These are phyloP conservation scores for Drosophila parthenogenetica DNA, from an alignment of 2,888 invertebrate genomes.

Conservation along the genomic window DNA sequence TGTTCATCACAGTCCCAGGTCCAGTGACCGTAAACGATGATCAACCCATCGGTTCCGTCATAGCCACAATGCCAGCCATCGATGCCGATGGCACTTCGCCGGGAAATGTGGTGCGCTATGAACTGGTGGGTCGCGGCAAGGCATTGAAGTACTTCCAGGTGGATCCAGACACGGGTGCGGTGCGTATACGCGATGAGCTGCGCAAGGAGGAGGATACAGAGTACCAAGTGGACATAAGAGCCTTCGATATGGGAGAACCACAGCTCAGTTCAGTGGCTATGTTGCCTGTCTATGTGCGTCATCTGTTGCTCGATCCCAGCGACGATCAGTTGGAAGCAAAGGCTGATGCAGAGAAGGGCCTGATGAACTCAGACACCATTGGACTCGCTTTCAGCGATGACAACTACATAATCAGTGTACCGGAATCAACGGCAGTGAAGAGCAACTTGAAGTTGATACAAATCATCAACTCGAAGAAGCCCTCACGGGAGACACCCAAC, in stretches of 20 bases:
- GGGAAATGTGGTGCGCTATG: conserved; percentile 92
- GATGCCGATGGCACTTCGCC: conserved; percentile 95
- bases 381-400: conserved; percentile 95
- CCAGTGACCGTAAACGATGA: conserved; percentile 94
- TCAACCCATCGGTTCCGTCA: conserved; percentile 91
- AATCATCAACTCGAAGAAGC: conserved; percentile 84
- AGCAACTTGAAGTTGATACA: conserved; percentile 84
- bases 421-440: conserved; percentile 87
- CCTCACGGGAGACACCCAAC: conserved; percentile 84
- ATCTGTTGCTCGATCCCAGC: conserved; percentile 90
- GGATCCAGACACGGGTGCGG: conserved; percentile 92
- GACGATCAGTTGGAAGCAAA: conserved; percentile 83
- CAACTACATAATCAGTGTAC: conserved; percentile 92
- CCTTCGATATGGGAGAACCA: conserved; percentile 94
- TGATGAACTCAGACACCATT: conserved; percentile 82
- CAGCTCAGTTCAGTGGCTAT: conserved; percentile 93
- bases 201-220: conserved; percentile 94
- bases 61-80: conserved; percentile 91
- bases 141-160: conserved; percentile 94
- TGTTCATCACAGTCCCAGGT: conserved; percentile 92
- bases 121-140: conserved; percentile 92
- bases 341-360: conserved; percentile 69
- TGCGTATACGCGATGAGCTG: conserved; percentile 93
- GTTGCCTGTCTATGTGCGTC: conserved; percentile 93
- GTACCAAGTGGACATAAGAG: conserved; percentile 94